Evolutionary conservation across 2,113 vertebrate species (phyloP), one percentile per base, ranked within the genome.

Genomic region (Balaeniceps rex): DNA sequence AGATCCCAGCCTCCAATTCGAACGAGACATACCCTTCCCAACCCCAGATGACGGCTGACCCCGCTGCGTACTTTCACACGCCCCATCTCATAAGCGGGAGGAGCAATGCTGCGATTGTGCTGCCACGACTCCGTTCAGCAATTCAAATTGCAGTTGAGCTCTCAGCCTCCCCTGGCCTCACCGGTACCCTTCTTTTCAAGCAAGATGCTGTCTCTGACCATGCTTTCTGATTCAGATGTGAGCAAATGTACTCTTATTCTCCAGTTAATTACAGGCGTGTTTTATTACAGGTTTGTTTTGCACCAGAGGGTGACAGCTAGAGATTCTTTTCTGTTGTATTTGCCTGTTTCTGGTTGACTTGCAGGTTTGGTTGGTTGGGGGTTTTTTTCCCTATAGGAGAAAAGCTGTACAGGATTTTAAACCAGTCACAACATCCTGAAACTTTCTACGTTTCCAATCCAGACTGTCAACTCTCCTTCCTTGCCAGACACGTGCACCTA

Each of bases 81-180:
- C 74, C 24, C 57, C 40, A 4, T 55, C 55, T 31, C 29, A 2
- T 0, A 5, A 29, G 19, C 1, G 0, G 13, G 12, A n/a, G 40
- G 25, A 64, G 8, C n/a, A 10, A 21, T 0, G 4, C 36, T 8
- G 22, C 0, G 7, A 21, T 8, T 4, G 6, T 4, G 24, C 52
- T 25, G 60, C 66, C 54, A 47, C 68, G 26, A 6, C 9, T 2
- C 14, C 40, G 2, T 13, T 9, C 40, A 24, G 61, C 47, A 24
- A 14, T 28, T 28, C 47, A 7, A 18, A 26, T 6, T 10, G 54
- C 21, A 4, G 24, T 6, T 19, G 6, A n/a, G 29, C 46, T 26
- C 76, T 23, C 69, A 8, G 54, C 25, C 31, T 24, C 25, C 46
- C 38, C 7, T 11, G 29, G 52, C 25, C 40, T 12, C 21, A 4